A percentile compares a stretch with the other conserved stretches of the same genome.
Conservation (phyloP, 2,113 vertebrate species). For the Tamias sibiricus region DNA sequence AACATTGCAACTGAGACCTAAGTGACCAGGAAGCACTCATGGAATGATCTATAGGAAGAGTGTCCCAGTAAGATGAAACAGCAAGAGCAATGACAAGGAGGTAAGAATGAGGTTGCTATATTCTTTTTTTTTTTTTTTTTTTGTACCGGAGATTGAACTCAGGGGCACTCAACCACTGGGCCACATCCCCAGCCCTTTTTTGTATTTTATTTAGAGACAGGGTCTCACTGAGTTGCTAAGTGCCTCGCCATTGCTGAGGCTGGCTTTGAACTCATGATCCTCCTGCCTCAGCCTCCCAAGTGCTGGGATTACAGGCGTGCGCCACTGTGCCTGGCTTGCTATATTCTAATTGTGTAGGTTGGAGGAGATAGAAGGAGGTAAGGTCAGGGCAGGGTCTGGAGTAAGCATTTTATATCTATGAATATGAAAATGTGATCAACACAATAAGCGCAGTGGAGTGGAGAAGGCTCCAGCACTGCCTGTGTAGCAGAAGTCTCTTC, state of each 20-base stretch:
- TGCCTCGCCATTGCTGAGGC: too few relatives aligned
- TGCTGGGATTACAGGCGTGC: too few relatives aligned
- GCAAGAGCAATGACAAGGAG: not conserved
- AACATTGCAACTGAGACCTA: not conserved
- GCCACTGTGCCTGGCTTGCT: too few relatives aligned
- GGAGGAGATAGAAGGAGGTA: not conserved
- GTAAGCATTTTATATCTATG: not conserved
- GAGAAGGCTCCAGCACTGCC: not conserved
- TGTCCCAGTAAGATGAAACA: not conserved
- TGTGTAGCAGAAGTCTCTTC: not conserved
- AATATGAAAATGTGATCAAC: not conserved
- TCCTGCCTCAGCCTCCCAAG: too few relatives aligned
- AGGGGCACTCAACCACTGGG: too few relatives aligned
- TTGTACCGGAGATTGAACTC: too few relatives aligned
- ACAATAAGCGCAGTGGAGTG: not conserved
- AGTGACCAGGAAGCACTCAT: not conserved
- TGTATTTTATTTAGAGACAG: too few relatives aligned
- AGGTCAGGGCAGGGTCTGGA: not conserved
- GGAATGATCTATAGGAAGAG: not conserved
- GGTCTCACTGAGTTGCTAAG: too few relatives aligned
- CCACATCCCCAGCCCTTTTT: too few relatives aligned
- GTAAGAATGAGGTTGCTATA: not conserved
- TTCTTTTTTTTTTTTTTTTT: too few relatives aligned
- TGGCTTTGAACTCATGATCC: too few relatives aligned
- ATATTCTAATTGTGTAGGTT: not conserved